phyloP scores from a whole-genome alignment of 2,113 vertebrate species.

The Corythornis vintsioides region DNA sequence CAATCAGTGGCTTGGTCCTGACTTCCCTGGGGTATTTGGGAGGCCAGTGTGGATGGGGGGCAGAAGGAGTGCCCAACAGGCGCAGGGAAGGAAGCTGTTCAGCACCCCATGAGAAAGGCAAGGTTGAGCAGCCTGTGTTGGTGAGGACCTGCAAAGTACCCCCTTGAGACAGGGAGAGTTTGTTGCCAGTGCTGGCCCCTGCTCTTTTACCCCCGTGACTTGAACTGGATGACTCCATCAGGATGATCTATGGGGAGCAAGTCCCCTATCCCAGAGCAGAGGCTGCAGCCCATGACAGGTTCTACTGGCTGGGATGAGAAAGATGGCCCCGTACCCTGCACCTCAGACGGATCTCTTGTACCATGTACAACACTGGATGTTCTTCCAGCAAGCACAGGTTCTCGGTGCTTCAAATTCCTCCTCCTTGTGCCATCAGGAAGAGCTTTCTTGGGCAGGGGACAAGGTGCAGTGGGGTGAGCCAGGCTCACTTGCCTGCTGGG shows the following conservation, averaged over 20 bases:
- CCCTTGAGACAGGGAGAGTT: not conserved
- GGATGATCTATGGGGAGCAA: not conserved
- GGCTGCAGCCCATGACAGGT: not conserved
- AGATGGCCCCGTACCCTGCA: not conserved
- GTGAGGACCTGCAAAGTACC: not conserved
- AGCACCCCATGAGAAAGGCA: not conserved
- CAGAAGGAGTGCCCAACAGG: not conserved
- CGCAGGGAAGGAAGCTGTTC: not conserved
- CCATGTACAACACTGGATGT: accelerated
- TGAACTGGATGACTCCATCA: not conserved
- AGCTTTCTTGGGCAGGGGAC: accelerated
- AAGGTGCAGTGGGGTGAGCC: accelerated
- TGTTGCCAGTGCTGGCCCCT: not conserved
- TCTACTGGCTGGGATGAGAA: not conserved
- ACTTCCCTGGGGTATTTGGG: not conserved
- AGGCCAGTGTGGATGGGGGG: accelerated
- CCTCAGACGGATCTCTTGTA: not conserved
- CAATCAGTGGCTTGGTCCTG: not conserved
- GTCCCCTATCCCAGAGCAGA: not conserved
- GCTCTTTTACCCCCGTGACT: no score
- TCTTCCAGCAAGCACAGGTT: not conserved
- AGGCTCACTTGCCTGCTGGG: not conserved
- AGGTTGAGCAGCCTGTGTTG: accelerated
- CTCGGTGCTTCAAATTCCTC: not conserved
- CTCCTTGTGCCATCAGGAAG: not conserved